These are phyloP conservation scores for Bubo blakistoni DNA, from an alignment of 2,113 vertebrate genomes.

Conservation along the genomic window DNA sequence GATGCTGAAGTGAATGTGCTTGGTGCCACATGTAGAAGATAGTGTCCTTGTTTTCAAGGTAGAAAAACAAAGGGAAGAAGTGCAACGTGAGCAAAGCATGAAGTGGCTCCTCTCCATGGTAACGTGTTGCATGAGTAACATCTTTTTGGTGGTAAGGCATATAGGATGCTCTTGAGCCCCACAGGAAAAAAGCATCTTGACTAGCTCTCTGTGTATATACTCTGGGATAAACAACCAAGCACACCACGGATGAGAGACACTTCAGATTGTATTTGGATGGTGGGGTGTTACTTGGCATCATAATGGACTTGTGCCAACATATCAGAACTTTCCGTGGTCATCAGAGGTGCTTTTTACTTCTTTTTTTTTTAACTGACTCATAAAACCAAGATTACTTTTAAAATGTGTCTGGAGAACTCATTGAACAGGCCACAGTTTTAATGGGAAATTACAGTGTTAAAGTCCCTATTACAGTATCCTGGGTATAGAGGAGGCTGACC, in stretches of 20 bases:
- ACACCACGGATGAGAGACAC: background rate
- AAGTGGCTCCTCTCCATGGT: conserved; percentile 46
- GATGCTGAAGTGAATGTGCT: background rate
- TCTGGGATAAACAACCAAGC: background rate
- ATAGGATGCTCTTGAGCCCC: background rate
- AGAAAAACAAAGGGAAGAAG: conserved; percentile 23
- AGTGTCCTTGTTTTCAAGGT: conserved; percentile 37
- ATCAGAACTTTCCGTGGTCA: background rate
- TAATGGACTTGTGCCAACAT: background rate
- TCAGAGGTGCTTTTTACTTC: background rate
- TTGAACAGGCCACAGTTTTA: background rate
- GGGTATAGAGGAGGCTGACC: background rate
- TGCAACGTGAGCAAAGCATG: background rate
- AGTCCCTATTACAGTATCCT: background rate
- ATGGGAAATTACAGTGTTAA: background rate
- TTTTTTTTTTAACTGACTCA: background rate
- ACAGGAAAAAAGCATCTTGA: background rate
- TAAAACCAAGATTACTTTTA: background rate
- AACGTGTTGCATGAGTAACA: background rate
- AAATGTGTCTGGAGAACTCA: background rate
- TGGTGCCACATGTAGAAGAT: background rate
- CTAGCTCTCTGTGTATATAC: background rate
- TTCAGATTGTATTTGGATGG: background rate
- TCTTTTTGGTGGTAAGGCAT: background rate
- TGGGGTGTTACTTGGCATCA: background rate